Evolutionary conservation across 2,888 invertebrate species (phyloP).

Genomic region (Melipona beecheii): DNA sequence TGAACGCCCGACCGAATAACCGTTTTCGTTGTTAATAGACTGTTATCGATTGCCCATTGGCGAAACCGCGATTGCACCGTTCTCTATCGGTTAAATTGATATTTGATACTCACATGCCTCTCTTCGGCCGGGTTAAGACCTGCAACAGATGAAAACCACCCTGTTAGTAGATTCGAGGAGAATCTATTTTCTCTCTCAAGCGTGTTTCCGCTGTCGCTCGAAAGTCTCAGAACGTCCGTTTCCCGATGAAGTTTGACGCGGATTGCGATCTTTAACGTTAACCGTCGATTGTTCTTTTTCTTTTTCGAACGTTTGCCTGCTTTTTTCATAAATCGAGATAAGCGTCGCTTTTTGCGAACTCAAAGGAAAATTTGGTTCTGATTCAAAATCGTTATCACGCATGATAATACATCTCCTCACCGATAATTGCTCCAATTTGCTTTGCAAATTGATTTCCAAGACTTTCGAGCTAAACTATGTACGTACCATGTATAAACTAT

Average conservation of each 20-base stretch:
- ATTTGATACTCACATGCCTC: constrained; percentile 87
- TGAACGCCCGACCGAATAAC: constrained; percentile 11
- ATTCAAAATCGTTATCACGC: too few relatives aligned
- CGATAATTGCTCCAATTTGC: too few relatives aligned
- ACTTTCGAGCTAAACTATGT: too few relatives aligned
- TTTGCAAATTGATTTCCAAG: too few relatives aligned
- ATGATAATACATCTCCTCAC: too few relatives aligned
- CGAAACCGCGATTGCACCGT: constrained; percentile 24
- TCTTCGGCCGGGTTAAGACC: constrained; percentile 88
- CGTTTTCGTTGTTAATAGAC: constrained; percentile 47
- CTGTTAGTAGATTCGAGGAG: not conserved
- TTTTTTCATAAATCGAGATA: too few relatives aligned
- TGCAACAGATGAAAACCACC: constrained; percentile 80
- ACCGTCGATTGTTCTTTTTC: too few relatives aligned
- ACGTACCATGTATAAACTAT: too few relatives aligned
- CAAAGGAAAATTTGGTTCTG: too few relatives aligned
- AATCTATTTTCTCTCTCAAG: not conserved
- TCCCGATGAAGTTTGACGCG: not conserved
- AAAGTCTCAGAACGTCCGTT: not conserved
- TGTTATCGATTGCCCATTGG: constrained; percentile 46
- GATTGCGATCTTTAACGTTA: too few relatives aligned
- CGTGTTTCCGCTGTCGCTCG: not conserved
- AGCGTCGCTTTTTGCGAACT: too few relatives aligned
- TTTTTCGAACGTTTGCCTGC: too few relatives aligned
- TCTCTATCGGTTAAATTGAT: constrained; percentile 28